Percentiles rank a stretch among this genome's conserved stretches.
These are phyloP conservation scores for Catostomus latipinnis DNA, from an alignment of 2,797 vertebrate species.

Conservation along the genomic window DNA sequence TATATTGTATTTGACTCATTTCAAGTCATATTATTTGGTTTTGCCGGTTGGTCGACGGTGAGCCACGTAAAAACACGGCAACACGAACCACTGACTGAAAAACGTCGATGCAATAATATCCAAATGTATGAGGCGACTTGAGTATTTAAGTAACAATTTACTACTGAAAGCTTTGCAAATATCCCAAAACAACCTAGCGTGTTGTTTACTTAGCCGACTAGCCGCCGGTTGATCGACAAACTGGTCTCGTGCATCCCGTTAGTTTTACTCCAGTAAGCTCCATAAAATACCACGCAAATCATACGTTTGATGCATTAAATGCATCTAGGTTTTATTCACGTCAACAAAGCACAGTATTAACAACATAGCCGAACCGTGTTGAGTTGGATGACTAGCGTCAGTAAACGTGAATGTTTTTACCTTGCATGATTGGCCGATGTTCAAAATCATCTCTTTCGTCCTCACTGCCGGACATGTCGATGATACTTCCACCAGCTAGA, in stretches of 20 bases:
- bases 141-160: neutral
- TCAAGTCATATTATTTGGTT: neutral
- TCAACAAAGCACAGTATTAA: neutral
- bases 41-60: neutral
- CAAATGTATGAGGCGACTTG: neutral
- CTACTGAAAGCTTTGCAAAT: neutral
- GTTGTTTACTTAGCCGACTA: constrained; percentile 28
- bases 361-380: neutral
- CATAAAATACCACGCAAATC: neutral
- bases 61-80: constrained; percentile 67
- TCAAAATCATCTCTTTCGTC: constrained; percentile 81
- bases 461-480: constrained; percentile 82
- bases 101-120: constrained; percentile 28
- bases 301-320: neutral
- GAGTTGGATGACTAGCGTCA: neutral
- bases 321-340: neutral
- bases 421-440: constrained; percentile 76
- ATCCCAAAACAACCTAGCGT: no score
- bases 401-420: constrained; percentile 64
- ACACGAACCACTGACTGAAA: constrained; percentile 52
- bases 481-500: constrained; percentile 42
- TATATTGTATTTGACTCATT: neutral
- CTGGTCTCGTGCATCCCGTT: neutral
- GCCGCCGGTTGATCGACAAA: constrained; percentile 3
- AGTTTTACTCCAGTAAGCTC: neutral